Evolutionary conservation across 2,113 vertebrate species (phyloP).

Genomic region (Chitala chitala): DNA sequence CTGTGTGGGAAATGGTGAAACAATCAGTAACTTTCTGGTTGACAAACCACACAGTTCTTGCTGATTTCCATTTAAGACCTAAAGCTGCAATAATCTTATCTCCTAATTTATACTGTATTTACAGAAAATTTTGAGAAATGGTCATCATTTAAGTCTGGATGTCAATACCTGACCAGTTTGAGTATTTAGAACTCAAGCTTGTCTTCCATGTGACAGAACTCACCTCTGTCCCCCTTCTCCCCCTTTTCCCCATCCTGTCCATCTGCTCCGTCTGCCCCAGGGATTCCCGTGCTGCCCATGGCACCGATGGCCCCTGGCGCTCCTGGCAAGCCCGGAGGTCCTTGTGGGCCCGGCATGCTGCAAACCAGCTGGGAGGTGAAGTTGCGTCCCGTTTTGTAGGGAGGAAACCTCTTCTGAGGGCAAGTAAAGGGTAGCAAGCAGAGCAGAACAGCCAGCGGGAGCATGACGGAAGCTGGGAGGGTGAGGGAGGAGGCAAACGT

Average conservation of each 20-base stretch:
- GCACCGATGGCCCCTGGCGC: conserved; percentile 66
- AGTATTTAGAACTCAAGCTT: no score
- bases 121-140: background rate
- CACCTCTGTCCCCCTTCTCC: conserved; percentile 74
- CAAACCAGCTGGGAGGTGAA: conserved; percentile 75
- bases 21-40: background rate
- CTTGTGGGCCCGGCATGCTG: conserved; percentile 79
- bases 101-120: background rate
- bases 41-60: background rate
- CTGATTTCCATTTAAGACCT: background rate
- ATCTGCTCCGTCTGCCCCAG: conserved; percentile 81
- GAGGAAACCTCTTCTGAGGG: conserved; percentile 61
- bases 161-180: no score
- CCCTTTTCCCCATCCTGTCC: conserved; percentile 80
- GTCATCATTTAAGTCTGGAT: no score
- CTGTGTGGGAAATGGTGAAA: conserved; percentile 37
- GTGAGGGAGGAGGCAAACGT: background rate
- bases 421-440: conserved; percentile 66
- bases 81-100: background rate
- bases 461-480: conserved; percentile 65
- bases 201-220: background rate
- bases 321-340: conserved; percentile 75
- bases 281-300: conserved; percentile 79
- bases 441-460: conserved; percentile 65
- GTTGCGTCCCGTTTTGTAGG: conserved; percentile 52